Percentiles rank a stretch among this genome's conserved stretches.
Evolutionary conservation across 2,888 invertebrate species (phyloP).

Genomic region (Dasysyrphus tricinctus): DNA sequence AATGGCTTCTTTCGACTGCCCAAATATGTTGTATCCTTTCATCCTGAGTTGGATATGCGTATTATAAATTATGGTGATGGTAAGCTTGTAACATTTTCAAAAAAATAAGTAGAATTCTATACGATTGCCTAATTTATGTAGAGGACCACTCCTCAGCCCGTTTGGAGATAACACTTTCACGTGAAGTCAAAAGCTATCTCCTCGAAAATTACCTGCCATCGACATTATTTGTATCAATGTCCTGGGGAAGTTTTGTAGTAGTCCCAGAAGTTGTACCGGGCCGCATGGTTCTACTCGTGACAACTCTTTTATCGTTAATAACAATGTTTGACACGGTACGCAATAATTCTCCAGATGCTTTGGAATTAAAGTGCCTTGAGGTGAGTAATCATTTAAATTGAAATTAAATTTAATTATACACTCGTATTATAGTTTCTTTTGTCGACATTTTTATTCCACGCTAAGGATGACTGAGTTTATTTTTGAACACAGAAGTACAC

Average conservation of each 20-base stretch:
- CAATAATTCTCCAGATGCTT: constrained; percentile 87
- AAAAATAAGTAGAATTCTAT: background rate
- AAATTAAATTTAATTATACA: constrained; percentile 36
- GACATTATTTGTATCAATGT: constrained; percentile 87
- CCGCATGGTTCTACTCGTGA: constrained; percentile 86
- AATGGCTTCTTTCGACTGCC: constrained; percentile 86
- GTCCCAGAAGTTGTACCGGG: constrained; percentile 88
- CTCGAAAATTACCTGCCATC: constrained; percentile 87
- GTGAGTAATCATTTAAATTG: constrained; percentile 75
- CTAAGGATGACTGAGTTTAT: constrained; percentile 63
- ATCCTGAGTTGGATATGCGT: constrained; percentile 86
- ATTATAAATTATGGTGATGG: constrained; percentile 87
- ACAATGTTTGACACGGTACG: constrained; percentile 88
- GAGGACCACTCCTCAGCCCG: constrained; percentile 87
- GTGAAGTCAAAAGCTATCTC: constrained; percentile 86
- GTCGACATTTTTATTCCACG: background rate
- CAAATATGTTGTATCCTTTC: constrained; percentile 87
- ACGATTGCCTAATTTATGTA: constrained; percentile 75
- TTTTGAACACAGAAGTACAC: constrained; percentile 34
- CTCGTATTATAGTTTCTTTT: background rate
- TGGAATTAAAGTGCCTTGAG: constrained; percentile 87
- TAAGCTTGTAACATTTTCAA: constrained; percentile 79
- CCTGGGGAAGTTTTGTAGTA: constrained; percentile 88
- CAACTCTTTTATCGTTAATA: constrained; percentile 86
- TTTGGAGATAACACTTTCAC: constrained; percentile 86